Evolutionary conservation across 2,888 invertebrate species (phyloP), one percentile per base, ranked within the genome.

Genomic region (Hypsopygia costalis): DNA sequence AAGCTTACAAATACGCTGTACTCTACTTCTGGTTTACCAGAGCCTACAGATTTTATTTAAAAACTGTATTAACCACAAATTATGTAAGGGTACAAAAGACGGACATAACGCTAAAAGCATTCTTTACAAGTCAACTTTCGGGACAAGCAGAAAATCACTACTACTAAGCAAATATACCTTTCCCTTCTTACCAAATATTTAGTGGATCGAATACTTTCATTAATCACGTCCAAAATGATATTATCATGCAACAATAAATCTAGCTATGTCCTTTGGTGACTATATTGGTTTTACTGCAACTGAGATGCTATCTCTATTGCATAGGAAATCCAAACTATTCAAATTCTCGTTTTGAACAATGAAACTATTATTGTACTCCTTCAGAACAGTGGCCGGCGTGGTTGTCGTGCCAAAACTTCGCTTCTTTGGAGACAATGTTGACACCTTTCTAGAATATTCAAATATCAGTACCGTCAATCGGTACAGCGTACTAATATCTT

Each of bases 281-380:
- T n/a, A n/a, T n/a, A n/a, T n/a, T 58, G 52, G 52, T 52, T 47
- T 54, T 62, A 57, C 64, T 59, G 72, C 66, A 74, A 68, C 53
- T 34, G 58, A 65, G 79, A 81, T 81, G 59, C 57, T 69, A 81
- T 82, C 80, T 54, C 54, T 44, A 46, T 48, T 54, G 54, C 58
- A 57, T 52, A 55, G 54, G 47, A 45, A 48, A 47, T 52, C 52
- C 58, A 63, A 67, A 66, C 61, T 52, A 66, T 77, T 75, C 65
- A 69, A 73, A 74, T 73, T 63, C 63, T 55, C 65, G 69, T 67
- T 58, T 64, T 60, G 62, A 68, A 79, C 76, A 73, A 72, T 74
- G 71, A 59, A 70, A 59, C 58, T 54, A 44, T 70, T 64, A 80
- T 80, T 83, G 81, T 81, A 43, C 59, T 58, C 64, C 62, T 61